Evolutionary conservation across 1,140 invertebrate species (phyloP), one percentile per base, ranked within the genome.

Genomic region (Zophobas atratus): DNA sequence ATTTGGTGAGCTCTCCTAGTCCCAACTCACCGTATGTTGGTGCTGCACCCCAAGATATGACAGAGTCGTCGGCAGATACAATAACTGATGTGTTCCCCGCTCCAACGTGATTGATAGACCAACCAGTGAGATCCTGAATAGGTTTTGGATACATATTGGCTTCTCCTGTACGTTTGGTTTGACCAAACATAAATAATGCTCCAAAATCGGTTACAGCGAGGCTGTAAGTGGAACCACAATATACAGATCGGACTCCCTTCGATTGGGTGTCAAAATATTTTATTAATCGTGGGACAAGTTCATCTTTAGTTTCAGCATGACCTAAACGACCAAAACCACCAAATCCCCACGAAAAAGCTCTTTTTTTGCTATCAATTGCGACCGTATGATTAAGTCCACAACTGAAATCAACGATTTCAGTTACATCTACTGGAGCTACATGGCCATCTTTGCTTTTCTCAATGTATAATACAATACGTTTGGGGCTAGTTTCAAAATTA

Each of bases 91-190:
- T 95, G 80, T 92, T 89, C 35, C 93, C 93, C 71, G 93, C 93
- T 1, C 92, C 96, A 41, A 98, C 90, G 80, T 92, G 92, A 70
- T 94, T 90, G 6, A 98, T 94, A 78, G 94, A 93, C 97, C 97
- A 98, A 0, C 97, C 96, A 80, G 92, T 92, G 0, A 98, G 87
- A 88, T 98, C 97, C 82, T 96, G 95, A 1, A 98, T 93, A 2
- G 96, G 95, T 86, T 98, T 98, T 0, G 97, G 97, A 86, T 98
- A 98, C 97, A 98, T 98, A 81, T 96, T 97, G 0, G 96, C 97
- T 85, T 98, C 96, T 0, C 97, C 97, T 1, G 95, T 94, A 38
- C 95, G 92, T 85, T 97, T 98, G 0, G 94, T 96, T 86, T 97
- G 95, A 0, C 97, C 97, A 88, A 97, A 98, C 83, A 98, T 90